Conservation (phyloP, 2,113 vertebrate species). For the Vireo altiloquus region DNA sequence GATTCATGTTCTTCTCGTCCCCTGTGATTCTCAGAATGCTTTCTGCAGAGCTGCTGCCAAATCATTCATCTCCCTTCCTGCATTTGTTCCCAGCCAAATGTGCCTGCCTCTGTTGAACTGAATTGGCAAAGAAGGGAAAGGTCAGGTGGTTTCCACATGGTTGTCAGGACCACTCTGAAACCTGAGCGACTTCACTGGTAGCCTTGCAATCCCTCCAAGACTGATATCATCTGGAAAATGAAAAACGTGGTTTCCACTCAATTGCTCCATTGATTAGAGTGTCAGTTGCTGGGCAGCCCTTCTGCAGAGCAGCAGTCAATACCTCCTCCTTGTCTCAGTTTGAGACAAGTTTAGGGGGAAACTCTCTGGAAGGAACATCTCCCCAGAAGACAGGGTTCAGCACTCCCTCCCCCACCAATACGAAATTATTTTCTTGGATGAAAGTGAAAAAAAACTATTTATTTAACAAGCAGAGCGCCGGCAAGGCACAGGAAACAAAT, state of each 20-base stretch:
- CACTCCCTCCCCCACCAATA: no score
- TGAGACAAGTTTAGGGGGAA: no score
- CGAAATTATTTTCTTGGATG: no score
- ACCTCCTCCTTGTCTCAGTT: not conserved
- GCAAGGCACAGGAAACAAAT: no score
- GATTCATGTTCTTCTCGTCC: conserved; percentile 4
- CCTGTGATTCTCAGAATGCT: not conserved
- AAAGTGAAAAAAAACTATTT: no score
- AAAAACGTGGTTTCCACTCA: not conserved
- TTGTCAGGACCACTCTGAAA: not conserved
- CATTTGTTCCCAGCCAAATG: not conserved
- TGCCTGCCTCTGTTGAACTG: not conserved
- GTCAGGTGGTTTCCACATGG: not conserved
- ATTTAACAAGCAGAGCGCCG: no score
- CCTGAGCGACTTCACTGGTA: not conserved
- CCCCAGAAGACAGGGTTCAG: no score
- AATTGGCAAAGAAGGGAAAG: not conserved
- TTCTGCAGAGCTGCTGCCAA: conserved; percentile 3
- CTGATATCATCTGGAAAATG: not conserved
- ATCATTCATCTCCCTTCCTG: not conserved
- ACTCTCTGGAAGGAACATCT: no score
- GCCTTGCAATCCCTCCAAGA: not conserved
- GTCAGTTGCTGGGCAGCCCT: not conserved
- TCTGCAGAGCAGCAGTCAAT: not conserved
- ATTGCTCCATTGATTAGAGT: not conserved